phyloP scores from a whole-genome alignment of 2,797 vertebrate genomes.

The Geotrypetes seraphini region DNA sequence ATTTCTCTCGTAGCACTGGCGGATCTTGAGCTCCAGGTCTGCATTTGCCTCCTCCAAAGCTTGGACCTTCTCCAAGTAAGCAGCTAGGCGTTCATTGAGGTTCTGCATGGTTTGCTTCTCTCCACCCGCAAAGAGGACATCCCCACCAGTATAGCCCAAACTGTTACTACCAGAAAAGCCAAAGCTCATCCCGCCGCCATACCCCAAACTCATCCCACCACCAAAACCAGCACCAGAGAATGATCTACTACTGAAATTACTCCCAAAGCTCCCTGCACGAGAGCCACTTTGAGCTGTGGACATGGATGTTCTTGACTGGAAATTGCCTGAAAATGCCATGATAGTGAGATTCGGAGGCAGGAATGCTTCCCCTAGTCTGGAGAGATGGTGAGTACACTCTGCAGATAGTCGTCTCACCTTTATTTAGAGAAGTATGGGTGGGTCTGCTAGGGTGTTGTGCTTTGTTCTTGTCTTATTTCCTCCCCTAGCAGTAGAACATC shows the following conservation, averaged over 20 bases:
- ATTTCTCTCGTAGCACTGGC: constrained; percentile 67
- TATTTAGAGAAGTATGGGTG: constrained; percentile 32
- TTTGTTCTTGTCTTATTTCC: constrained; percentile 20
- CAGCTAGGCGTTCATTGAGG: constrained; percentile 86
- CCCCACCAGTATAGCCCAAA: constrained; percentile 42
- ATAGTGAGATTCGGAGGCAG: not conserved
- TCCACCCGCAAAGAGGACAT: constrained; percentile 50
- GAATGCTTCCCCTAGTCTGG: not conserved
- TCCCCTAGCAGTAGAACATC: constrained; percentile 11
- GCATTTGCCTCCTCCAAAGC: constrained; percentile 71
- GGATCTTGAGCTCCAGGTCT: constrained; percentile 75
- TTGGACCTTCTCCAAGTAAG: constrained; percentile 84
- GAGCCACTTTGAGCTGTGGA: not conserved
- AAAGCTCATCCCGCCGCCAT: constrained; percentile 45
- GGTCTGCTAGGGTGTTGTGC: not conserved
- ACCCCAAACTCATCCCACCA: constrained; percentile 14
- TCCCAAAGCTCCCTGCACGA: constrained; percentile 9
- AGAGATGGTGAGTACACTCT: not conserved
- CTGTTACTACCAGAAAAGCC: constrained; percentile 37
- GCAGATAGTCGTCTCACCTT: constrained; percentile 3
- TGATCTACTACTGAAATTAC: constrained; percentile 15
- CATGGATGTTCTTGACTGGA: not conserved
- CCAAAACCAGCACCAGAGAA: constrained; percentile 39
- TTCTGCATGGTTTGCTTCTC: constrained; percentile 96
- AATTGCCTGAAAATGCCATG: not conserved